phyloP scores from a whole-genome alignment of 2,113 vertebrate genomes.

The Neolamprologus falcicula region DNA sequence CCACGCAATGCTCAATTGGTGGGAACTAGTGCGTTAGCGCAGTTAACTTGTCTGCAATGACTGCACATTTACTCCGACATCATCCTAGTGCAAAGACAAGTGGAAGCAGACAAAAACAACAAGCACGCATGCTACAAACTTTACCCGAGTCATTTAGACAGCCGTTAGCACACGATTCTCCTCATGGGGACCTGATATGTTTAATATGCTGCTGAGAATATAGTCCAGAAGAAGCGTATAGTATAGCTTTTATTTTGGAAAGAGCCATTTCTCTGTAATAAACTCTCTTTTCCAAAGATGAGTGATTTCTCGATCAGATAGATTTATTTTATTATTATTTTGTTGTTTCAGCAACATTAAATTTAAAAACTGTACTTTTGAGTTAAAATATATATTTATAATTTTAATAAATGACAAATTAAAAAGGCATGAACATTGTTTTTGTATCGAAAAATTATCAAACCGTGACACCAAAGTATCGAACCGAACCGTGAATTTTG shows the following conservation, averaged over 20 bases:
- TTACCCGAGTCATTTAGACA: not conserved
- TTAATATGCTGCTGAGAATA: not conserved
- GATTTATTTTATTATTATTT: not conserved
- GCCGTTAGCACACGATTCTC: not conserved
- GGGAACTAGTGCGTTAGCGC: too few species aligned
- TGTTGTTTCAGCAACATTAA: not conserved
- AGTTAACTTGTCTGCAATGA: too few species aligned
- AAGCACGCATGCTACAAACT: too few species aligned
- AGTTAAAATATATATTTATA: not conserved
- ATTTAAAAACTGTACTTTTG: not conserved
- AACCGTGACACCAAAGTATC: not conserved
- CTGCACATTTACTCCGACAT: too few species aligned
- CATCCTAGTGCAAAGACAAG: too few species aligned
- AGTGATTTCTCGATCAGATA: not conserved
- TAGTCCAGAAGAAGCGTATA: accelerated
- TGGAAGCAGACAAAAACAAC: too few species aligned
- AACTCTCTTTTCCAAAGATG: not conserved
- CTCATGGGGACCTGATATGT: not conserved
- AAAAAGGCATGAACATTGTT: not conserved
- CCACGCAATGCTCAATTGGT: too few species aligned
- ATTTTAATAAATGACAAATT: not conserved
- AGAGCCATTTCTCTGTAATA: not conserved
- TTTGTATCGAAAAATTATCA: not conserved
- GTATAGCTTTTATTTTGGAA: not conserved
- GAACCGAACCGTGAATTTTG: not conserved